Conservation (phyloP, 1,140 invertebrate genomes). For the Ceratina australensis region DNA sequence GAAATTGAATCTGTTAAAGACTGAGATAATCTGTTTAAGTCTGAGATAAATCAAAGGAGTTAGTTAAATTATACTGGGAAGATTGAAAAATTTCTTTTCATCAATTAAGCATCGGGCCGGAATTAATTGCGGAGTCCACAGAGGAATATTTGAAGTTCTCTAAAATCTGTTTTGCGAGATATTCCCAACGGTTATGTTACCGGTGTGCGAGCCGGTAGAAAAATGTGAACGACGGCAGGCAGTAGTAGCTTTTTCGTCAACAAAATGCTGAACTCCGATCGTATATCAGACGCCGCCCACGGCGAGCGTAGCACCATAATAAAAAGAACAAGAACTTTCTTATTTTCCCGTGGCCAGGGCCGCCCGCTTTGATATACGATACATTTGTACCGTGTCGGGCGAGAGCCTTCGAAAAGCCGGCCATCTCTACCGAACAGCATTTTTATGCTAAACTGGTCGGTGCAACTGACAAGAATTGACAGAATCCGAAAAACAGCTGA, state of each 20-base stretch:
- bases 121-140: too few species aligned
- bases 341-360: slow-evolving; percentile 62
- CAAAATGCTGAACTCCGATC: slow-evolving; percentile 63
- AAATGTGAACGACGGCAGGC: slow-evolving; percentile 41
- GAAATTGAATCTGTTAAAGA: too few species aligned
- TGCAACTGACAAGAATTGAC: slow-evolving; percentile 70
- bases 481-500: slow-evolving; percentile 68
- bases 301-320: slow-evolving; percentile 62
- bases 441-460: slow-evolving; percentile 69
- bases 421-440: slow-evolving; percentile 67
- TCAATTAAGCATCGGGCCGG: too few species aligned
- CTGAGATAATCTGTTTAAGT: too few species aligned
- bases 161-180: neutral
- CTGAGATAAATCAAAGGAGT: too few species aligned
- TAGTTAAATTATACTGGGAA: too few species aligned
- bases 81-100: too few species aligned
- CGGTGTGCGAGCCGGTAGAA: slow-evolving; percentile 37
- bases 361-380: slow-evolving; percentile 73
- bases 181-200: slow-evolving; percentile 35
- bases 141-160: neutral
- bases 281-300: slow-evolving; percentile 64
- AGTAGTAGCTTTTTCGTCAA: slow-evolving; percentile 66
- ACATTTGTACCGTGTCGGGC: slow-evolving; percentile 68
- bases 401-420: slow-evolving; percentile 65
- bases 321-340: slow-evolving; percentile 62